A percentile compares a stretch with the other conserved stretches of the same genome.
Conservation (phyloP, 2,888 invertebrate species). For the Thereva unica region DNA sequence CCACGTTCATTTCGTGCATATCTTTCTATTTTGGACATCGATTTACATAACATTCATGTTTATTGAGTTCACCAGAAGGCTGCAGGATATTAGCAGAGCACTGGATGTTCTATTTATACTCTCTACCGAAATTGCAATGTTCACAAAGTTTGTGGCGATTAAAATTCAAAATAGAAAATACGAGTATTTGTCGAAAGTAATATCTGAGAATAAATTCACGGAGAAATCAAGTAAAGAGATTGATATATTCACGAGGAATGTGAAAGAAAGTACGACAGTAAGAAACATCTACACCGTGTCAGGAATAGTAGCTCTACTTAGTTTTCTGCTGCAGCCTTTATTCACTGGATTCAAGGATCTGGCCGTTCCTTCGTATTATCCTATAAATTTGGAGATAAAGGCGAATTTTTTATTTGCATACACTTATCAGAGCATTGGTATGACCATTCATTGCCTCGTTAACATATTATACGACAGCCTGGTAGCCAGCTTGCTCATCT, state of each 20-base stretch:
- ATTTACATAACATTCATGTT: slow-evolving; percentile 10
- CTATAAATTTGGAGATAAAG: neutral
- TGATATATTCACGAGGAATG: neutral
- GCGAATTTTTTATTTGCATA: neutral
- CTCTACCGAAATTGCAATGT: neutral
- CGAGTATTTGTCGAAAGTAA: neutral
- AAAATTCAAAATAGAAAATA: slow-evolving; percentile 19
- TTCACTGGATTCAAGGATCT: neutral
- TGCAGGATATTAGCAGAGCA: neutral
- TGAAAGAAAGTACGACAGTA: neutral
- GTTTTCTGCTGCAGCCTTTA: neutral
- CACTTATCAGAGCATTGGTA: slow-evolving; percentile 6
- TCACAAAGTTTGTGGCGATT: slow-evolving; percentile 6
- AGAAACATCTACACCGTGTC: slow-evolving; percentile 1
- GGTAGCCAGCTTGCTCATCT: slow-evolving; percentile 8
- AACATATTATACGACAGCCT: slow-evolving; percentile 8
- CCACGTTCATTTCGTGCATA: slow-evolving; percentile 9
- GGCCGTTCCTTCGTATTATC: slow-evolving; percentile 7
- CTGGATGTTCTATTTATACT: neutral
- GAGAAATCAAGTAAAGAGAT: neutral
- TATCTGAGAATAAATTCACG: neutral
- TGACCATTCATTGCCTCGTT: neutral
- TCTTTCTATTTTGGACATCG: slow-evolving; percentile 3
- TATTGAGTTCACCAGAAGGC: neutral
- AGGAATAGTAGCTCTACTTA: neutral